Conservation (phyloP, 1,140 invertebrate genomes). For the Drosophila mayri region DNA sequence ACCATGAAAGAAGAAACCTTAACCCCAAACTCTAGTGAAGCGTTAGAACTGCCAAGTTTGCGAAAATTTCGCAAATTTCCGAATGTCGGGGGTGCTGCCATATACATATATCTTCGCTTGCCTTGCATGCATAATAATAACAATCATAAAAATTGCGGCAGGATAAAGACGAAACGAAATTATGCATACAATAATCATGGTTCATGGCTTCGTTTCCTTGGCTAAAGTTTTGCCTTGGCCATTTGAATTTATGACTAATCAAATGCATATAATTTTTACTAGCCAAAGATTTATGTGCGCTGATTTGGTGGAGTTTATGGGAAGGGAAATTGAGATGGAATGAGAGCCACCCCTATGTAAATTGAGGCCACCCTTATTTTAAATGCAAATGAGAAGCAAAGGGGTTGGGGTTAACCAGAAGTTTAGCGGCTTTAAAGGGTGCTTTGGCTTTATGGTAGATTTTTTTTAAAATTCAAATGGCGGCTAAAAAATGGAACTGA, state of each 20-base stretch:
- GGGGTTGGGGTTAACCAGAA: slow-evolving; percentile 21
- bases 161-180: slow-evolving; percentile 33
- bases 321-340: not conserved
- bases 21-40: slow-evolving; percentile 32
- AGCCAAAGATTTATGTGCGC: slow-evolving; percentile 64
- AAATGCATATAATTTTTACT: slow-evolving; percentile 76
- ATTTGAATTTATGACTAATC: slow-evolving; percentile 73
- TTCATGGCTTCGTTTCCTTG: slow-evolving; percentile 33
- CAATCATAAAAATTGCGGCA: slow-evolving; percentile 68
- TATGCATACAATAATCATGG: slow-evolving; percentile 67
- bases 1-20: not conserved
- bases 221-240: slow-evolving; percentile 27
- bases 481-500: slow-evolving; percentile 23
- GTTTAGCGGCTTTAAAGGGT: not conserved
- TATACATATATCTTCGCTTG: slow-evolving; percentile 27
- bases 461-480: slow-evolving; percentile 38
- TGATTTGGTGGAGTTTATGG: slow-evolving; percentile 50
- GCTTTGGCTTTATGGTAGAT: not conserved
- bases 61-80: slow-evolving; percentile 45
- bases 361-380: slow-evolving; percentile 56
- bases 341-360: slow-evolving; percentile 29
- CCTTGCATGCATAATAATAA: slow-evolving; percentile 75
- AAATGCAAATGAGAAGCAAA: slow-evolving; percentile 62
- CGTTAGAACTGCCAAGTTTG: slow-evolving; percentile 66
- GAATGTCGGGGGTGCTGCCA: not conserved